Evolutionary conservation across 2,888 invertebrate genomes (phyloP).

Genomic region (Tanytarsus gracilentus): DNA sequence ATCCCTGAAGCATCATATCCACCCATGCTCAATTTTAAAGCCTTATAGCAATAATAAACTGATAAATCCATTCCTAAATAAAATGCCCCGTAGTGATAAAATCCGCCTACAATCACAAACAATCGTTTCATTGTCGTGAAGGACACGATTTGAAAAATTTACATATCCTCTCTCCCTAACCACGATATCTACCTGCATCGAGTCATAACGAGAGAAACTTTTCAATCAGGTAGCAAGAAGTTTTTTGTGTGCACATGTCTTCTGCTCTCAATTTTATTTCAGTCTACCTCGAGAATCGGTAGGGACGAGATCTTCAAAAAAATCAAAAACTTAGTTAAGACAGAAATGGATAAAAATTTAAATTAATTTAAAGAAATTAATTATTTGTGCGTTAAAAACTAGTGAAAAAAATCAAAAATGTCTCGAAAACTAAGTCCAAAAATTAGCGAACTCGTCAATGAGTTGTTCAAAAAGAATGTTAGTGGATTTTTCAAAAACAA

Average conservation of each 20-base stretch:
- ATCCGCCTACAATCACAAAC: conserved; percentile 8
- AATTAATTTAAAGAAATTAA: too few relatives aligned
- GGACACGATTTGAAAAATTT: conserved; percentile 1
- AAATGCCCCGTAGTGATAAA: conserved; percentile 8
- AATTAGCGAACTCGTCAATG: conserved; percentile 16
- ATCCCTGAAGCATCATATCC: not conserved
- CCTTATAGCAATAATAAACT: conserved; percentile 10
- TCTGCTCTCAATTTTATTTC: too few relatives aligned
- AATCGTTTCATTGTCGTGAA: not conserved
- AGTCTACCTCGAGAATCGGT: too few relatives aligned
- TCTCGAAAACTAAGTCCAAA: not conserved
- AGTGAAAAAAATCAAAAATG: not conserved
- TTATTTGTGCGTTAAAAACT: too few relatives aligned
- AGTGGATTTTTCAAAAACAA: not conserved
- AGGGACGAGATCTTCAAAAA: too few relatives aligned
- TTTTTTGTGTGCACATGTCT: too few relatives aligned
- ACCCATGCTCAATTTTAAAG: conserved; percentile 3
- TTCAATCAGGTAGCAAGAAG: too few relatives aligned
- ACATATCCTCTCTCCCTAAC: not conserved
- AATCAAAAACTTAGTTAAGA: too few relatives aligned
- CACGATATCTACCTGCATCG: too few relatives aligned
- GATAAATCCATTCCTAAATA: conserved; percentile 9
- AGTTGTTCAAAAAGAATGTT: conserved; percentile 24
- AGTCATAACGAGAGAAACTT: too few relatives aligned
- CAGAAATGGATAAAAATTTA: too few relatives aligned